Evolutionary conservation across 2,888 invertebrate genomes (phyloP), one percentile per base, ranked within the genome.

Genomic region (Creontiades dilutus): DNA sequence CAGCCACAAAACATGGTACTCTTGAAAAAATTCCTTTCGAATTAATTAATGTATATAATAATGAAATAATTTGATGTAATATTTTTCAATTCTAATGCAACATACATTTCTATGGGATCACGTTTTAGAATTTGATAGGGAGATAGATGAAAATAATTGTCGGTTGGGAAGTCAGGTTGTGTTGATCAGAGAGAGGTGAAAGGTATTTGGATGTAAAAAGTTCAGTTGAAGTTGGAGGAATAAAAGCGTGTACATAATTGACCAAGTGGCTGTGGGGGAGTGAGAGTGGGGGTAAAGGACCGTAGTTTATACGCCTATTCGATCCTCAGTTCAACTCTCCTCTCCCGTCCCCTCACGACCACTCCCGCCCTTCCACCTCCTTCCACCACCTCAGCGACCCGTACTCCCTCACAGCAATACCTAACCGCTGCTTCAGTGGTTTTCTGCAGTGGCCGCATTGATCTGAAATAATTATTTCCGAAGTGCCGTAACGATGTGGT

Each of bases 221-320:
- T 61, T 61, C 61, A 61, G 37, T 37, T 16, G 61, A 61, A 19
- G 61, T 61, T n/a, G n/a, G 61, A 61, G 61, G 61, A 61, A 61
- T 61, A 61, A 61, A 61, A 61, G 61, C 61, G 61, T 61, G 61
- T 61, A 61, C 61, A 61, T 61, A 61, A 61, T 61, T 61, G 61
- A 61, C 61, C 61, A 61, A 61, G 61, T 61, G 16, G 61, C 61
- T 14, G n/a, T n/a, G 61, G 61, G n/a, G 37, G 37, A 4, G 14
- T 9, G 61, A 61, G 61, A 61, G 61, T n/a, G 61, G 16, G 61
- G 61, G 61, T 61, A 61, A 61, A 61, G 61, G 61, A 19, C 19
- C 19, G 61, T 61, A 61, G 61, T 61, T 61, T 61, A 61, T 61
- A 61, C 61, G 61, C 61, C 61, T 61, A 61, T 61, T n/a, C 61